Evolutionary conservation across 2,113 vertebrate genomes (phyloP).

Genomic region (Gambusia affinis): DNA sequence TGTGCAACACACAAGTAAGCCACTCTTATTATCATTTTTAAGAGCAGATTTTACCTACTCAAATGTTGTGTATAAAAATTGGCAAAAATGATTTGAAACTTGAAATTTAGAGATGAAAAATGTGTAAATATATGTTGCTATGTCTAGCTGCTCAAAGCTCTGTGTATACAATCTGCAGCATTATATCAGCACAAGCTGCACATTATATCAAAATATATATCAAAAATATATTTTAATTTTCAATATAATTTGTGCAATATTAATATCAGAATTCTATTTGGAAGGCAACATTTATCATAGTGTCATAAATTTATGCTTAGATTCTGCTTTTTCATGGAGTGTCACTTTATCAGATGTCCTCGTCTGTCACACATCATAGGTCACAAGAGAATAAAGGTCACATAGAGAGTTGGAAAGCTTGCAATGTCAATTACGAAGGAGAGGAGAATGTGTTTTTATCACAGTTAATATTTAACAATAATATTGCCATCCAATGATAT

Average conservation of each 20-base stretch:
- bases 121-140: not conserved
- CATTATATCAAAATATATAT: not conserved
- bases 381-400: not conserved
- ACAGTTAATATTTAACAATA: not conserved
- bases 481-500: not conserved
- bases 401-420: not conserved
- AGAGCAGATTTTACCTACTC: too few species aligned
- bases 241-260: not conserved
- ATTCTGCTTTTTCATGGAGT: not conserved
- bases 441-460: not conserved
- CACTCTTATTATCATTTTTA: too few species aligned
- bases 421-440: not conserved
- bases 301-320: not conserved
- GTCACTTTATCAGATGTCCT: not conserved
- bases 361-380: not conserved
- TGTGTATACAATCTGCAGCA: not conserved
- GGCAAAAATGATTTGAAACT: too few species aligned
- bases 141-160: not conserved
- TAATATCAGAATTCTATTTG: not conserved
- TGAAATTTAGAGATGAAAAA: not conserved
- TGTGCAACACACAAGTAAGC: too few species aligned
- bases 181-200: not conserved
- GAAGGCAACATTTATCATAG: not conserved
- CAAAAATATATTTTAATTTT: not conserved
- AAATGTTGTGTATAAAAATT: too few species aligned